Evolutionary conservation across 1,140 invertebrate species (phyloP).

Genomic region (Holcopasites calliopsidis): DNA sequence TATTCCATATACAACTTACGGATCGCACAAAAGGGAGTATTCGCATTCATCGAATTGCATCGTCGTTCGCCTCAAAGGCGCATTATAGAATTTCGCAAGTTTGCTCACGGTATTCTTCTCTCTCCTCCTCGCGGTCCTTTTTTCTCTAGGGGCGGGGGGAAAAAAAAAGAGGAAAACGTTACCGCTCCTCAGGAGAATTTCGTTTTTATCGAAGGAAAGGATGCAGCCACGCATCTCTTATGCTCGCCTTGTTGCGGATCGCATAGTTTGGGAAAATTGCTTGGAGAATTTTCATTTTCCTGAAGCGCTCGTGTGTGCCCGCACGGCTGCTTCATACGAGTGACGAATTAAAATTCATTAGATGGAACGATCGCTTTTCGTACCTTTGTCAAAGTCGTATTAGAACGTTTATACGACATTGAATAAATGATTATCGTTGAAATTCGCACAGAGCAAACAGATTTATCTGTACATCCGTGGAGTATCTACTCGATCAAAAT

Average conservation of each 20-base stretch:
- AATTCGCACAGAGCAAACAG: background rate
- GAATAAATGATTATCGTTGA: no score
- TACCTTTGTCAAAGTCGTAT: background rate
- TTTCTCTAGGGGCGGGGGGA: background rate
- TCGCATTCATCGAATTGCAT: background rate
- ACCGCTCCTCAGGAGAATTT: constrained; percentile 9
- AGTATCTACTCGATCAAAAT: no score
- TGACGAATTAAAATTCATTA: background rate
- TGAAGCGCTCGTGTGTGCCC: background rate
- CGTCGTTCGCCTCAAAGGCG: background rate
- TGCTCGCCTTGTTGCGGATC: background rate
- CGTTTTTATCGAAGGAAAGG: constrained; percentile 1
- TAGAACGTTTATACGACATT: no score
- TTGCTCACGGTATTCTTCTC: background rate
- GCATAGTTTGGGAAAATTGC: constrained; percentile 10
- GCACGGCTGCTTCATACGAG: background rate
- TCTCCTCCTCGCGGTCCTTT: background rate
- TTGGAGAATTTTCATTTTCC: constrained; percentile 21
- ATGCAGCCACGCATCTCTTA: constrained; percentile 13
- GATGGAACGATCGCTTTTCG: constrained; percentile 1
- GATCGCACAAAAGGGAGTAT: background rate
- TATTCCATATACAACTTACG: background rate
- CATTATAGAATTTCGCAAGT: constrained; percentile 17
- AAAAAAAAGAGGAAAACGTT: background rate
- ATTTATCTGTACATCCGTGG: no score